Evolutionary conservation across 2,797 vertebrate species (phyloP), one percentile per base, ranked within the genome.

Genomic region (Pseudochirops corinnae): DNA sequence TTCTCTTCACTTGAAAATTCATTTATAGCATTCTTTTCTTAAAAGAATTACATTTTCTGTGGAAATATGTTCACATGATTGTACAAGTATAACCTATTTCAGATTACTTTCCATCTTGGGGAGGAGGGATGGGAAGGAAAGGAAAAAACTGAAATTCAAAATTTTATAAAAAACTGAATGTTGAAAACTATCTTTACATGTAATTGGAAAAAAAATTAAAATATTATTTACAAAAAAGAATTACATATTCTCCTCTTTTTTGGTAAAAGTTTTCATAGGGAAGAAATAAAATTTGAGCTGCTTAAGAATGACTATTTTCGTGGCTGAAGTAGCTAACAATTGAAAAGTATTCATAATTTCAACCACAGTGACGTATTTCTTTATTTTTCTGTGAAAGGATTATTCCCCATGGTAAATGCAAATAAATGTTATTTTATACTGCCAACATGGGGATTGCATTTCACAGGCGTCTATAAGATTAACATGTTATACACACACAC

Each of bases 331-430:
- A 82, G 39, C 74, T 82, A 82, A 82, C 90, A 55, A 53, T 55
- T 24, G 87, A 93, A 82, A 67, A 93, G 56, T 26, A 46, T 90
- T 82, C 7, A n/a, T 62, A 94, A 57, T 94, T 93, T 94, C 52
- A 91, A 7, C n/a, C 12, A 92, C 92, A 93, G 50, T 90, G 16
- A 33, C 46, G 57, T 55, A 93, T 90, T 96, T 96, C 55, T 60
- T 90, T 58, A 92, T 90, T 55, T 94, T 92, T 55, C 29, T 18
- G 2, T 94, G 31, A 90, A 95, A 26, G 11, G 52, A 93, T 67
- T 95, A 53, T 39, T 16, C 90, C 74, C 46, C 12, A 39, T 91
- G 3, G 7, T 90, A 91, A 90, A 93, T 55, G 62, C 92, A 56
- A 1, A 16, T 92, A 26, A 11, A 92, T 4, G 53, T 31, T 74